Evolutionary conservation across 2,888 invertebrate species (phyloP), one percentile per base, ranked within the genome.

Genomic region (Zhuqinia jingwanae): DNA sequence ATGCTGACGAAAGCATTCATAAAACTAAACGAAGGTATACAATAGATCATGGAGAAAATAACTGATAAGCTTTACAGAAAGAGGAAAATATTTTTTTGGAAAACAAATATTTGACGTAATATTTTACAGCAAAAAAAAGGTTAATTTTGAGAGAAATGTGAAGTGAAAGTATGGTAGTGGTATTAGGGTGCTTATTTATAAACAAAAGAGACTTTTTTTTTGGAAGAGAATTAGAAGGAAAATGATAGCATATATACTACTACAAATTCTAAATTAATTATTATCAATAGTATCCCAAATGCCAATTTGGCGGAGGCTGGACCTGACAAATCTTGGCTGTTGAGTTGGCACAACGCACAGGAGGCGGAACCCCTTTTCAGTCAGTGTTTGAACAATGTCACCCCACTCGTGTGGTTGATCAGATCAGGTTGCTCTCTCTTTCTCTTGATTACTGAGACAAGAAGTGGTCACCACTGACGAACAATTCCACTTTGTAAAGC

Each of bases 261-360:
- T 85, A 85, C 79, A 79, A 75, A 36, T 85, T 76, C 73, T 84
- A 47, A 78, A 50, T 27, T 76, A 78, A 79, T 22, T 68, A 58
- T 77, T 70, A 79, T 58, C 47, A 78, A 79, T 77, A 77, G 77
- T 45, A 77, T 85, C 85, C 85, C 79, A 79, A 85, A 85, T 79
- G 85, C 85, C 85, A 85, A 77, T 45, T 77, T 85, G 85, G 85
- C 85, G 85, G 85, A 75, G 79, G 85, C 85, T 85, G 85, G 85
- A 85, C 85, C 85, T 85, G 85, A 85, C 85, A 78, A 84, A 56
- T 27, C 50, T 70, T 68, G 25, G 47, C 56, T 78, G 56, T 78
- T 45, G 78, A 50, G 75, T 76, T 76, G 75, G 36, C 75, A 76
- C 75, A 76, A 56, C 75, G 53, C 56, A 42, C 36, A 13, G n/a